Evolutionary conservation across 1,140 invertebrate species (phyloP), one percentile per base, ranked within the genome.

Genomic region (Physella acuta): DNA sequence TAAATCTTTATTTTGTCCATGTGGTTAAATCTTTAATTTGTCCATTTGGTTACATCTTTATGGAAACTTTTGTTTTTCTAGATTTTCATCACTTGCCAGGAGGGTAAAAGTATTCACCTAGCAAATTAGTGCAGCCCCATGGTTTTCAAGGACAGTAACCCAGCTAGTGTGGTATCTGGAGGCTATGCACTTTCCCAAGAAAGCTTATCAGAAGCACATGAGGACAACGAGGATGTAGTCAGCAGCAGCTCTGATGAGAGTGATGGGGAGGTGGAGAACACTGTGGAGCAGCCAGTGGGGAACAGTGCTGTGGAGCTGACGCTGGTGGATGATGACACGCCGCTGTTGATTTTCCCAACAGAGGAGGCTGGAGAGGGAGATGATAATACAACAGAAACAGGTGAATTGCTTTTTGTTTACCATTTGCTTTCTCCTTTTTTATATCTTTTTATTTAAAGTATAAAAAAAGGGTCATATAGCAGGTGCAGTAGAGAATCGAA

Each of bases 311-410:
- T 71, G 17, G 71, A 72, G 52, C 67, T 81, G 51, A 76, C 75
- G 30, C 68, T 81, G 4, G 63, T 80, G 60, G 79, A 81, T 76
- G 79, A 78, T 59, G 78, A 75, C 3, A 72, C 71, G 24, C 71
- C 71, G 14, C 61, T 73, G 34, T 44, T 78, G 1, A 56, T 79
- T 34, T 70, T 75, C 26, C 71, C 59, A 30, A 53, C 59, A 53
- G 76, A 75, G 60, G 76, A 75, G 24, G 73, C 75, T 26, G 71
- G 71, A 39, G 71, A 76, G 34, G 67, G 34, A 33, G 73, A 71
- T 44, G 71, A 69, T 68, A 44, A 71, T 62, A 51, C 26, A 37
- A 31, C 17, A 39, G 33, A 61, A 61, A 26, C 33, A 61, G 39
- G 59, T 61, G 39, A 44, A 36, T 39, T 28, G 14, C n/a, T n/a